These are phyloP conservation scores for Solea senegalensis DNA, from an alignment of 2,113 vertebrate genomes.

Conservation along the genomic window DNA sequence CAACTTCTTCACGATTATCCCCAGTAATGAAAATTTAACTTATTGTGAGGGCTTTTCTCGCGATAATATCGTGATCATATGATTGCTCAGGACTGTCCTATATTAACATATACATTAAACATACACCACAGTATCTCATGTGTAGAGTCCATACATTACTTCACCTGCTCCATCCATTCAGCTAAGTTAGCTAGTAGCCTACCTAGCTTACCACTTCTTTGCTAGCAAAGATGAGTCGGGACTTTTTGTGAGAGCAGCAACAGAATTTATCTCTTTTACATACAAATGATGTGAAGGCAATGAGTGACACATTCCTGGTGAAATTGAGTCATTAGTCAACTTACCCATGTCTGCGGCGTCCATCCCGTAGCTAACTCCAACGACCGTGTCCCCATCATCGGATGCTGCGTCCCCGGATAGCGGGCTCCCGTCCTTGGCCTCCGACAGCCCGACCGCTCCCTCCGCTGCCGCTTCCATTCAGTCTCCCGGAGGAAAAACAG, in stretches of 20 bases:
- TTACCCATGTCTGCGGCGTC: constrained; percentile 79
- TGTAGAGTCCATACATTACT: neutral
- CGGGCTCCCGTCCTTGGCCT: constrained; percentile 81
- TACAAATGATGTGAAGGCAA: neutral
- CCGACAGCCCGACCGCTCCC: constrained; percentile 81
- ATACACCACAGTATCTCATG: neutral
- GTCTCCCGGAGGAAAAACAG: constrained; percentile 65
- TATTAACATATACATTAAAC: too few relatives aligned
- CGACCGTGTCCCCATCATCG: constrained; percentile 79
- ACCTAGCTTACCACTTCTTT: constrained; percentile 51
- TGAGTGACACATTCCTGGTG: neutral
- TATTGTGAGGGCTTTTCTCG: neutral
- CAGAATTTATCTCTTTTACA: neutral
- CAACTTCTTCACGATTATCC: neutral
- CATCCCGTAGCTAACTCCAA: constrained; percentile 77
- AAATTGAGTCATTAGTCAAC: neutral
- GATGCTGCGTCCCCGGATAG: constrained; percentile 78
- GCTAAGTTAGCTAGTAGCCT: constrained; percentile 65
- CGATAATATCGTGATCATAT: neutral
- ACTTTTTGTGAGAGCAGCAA: constrained; percentile 50
- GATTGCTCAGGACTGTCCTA: neutral
- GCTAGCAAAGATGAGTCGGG: constrained; percentile 74
- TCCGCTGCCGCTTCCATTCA: constrained; percentile 84
- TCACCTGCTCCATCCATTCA: constrained; percentile 43
- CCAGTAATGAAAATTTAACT: neutral